phyloP scores from a whole-genome alignment of 2,888 invertebrate species.

The Amphipoea lucens region DNA sequence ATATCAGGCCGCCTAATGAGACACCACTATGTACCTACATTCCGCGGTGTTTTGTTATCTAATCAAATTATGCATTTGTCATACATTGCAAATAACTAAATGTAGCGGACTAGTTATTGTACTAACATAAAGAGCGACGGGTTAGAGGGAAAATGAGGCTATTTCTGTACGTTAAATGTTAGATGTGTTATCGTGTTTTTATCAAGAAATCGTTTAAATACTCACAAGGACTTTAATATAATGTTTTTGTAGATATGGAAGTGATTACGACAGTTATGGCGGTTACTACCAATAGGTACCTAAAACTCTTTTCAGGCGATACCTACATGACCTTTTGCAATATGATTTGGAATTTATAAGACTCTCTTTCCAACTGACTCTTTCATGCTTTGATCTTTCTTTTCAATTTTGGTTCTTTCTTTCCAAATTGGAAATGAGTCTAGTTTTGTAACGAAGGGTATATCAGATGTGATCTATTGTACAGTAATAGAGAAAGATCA shows the following conservation, averaged over 20 bases:
- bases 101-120: conserved; percentile 54
- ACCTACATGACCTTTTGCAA: not conserved
- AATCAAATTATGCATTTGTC: conserved; percentile 77
- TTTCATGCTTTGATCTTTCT: no score
- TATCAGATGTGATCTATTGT: not conserved
- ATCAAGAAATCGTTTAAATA: conserved; percentile 25
- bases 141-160: conserved; percentile 41
- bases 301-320: not conserved
- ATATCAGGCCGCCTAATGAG: conserved; percentile 49
- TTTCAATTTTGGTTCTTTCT: not conserved
- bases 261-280: conserved; percentile 4
- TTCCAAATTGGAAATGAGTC: not conserved
- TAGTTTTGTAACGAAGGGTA: not conserved
- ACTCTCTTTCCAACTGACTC: not conserved
- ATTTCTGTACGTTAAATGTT: conserved; percentile 19
- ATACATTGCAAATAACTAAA: conserved; percentile 70
- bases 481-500: not conserved
- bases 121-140: conserved; percentile 21
- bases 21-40: conserved; percentile 41
- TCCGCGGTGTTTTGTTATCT: conserved; percentile 68
- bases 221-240: not conserved
- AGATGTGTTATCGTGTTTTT: conserved; percentile 10
- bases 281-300: not conserved
- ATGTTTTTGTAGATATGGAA: conserved; percentile 5
- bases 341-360: not conserved